Evolutionary conservation across 2,113 vertebrate species (phyloP).

Genomic region (Pyxicephalus adspersus): DNA sequence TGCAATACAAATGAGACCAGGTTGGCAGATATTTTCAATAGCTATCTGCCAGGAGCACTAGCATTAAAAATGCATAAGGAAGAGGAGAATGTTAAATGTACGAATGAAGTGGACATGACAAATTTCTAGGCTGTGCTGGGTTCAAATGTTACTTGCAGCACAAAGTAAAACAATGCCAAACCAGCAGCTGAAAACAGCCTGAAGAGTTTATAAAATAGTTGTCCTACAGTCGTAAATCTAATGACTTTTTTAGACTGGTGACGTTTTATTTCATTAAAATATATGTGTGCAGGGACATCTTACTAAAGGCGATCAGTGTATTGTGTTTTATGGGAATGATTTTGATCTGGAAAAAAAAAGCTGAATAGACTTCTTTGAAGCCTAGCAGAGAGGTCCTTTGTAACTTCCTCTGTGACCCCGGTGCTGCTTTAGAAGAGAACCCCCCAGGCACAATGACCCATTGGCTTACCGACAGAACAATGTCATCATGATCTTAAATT

Average conservation of each 20-base stretch:
- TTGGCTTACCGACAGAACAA: constrained; percentile 39
- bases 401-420: constrained; percentile 48
- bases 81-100: not conserved
- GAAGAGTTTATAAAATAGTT: not conserved
- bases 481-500: constrained; percentile 45
- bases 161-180: not conserved
- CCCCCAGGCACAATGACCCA: constrained; percentile 43
- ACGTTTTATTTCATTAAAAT: not conserved
- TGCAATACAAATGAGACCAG: constrained; percentile 43
- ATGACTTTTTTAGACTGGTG: not conserved
- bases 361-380: constrained; percentile 34
- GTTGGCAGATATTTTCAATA: constrained; percentile 35
- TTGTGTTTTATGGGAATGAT: not conserved
- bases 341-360: not conserved
- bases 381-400: constrained; percentile 39
- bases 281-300: constrained; percentile 5
- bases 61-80: constrained; percentile 42
- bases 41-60: not conserved
- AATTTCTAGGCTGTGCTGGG: not conserved
- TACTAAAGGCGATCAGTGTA: constrained; percentile 4
- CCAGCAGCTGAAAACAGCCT: not conserved
- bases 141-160: not conserved
- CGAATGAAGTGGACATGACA: not conserved
- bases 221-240: constrained; percentile 7
- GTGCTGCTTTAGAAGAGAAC: not conserved